phyloP scores from a whole-genome alignment of 1,140 invertebrate species.

The Euwallacea fornicatus region DNA sequence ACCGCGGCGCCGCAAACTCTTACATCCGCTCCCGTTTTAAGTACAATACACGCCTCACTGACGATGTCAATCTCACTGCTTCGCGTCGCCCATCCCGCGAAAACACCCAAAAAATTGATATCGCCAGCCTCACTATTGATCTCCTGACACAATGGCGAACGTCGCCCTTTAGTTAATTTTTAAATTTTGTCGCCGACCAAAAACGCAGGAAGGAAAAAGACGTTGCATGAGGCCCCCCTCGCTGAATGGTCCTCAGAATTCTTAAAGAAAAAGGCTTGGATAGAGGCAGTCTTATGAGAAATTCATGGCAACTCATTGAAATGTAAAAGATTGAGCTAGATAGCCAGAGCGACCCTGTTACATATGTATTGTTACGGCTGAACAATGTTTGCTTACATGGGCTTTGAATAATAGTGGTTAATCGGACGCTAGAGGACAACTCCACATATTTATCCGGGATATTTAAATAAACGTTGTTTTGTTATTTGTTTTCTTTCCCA shows the following conservation, averaged over 20 bases:
- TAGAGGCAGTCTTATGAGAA: constrained; percentile 30
- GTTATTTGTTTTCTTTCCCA: neutral
- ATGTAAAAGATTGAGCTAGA: constrained; percentile 34
- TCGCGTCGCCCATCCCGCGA: too few species aligned
- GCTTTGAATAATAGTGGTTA: constrained; percentile 8
- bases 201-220: too few species aligned
- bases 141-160: too few species aligned
- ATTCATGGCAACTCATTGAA: constrained; percentile 34
- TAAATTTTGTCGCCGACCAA: too few species aligned
- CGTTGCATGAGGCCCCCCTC: neutral
- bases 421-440: constrained; percentile 1
- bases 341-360: constrained; percentile 27
- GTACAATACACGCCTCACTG: too few species aligned
- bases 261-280: constrained; percentile 20
- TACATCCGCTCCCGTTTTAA: neutral
- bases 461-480: constrained; percentile 1
- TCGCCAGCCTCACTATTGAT: too few species aligned
- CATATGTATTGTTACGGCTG: constrained; percentile 26
- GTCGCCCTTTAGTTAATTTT: too few species aligned
- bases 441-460: constrained; percentile 2
- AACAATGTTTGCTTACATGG: constrained; percentile 29
- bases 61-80: too few species aligned
- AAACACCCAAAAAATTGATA: too few species aligned
- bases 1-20: neutral
- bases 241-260: constrained; percentile 15